These are phyloP conservation scores for Sarcophaga carnaria DNA, from an alignment of 2,888 invertebrate genomes.

Conservation along the genomic window DNA sequence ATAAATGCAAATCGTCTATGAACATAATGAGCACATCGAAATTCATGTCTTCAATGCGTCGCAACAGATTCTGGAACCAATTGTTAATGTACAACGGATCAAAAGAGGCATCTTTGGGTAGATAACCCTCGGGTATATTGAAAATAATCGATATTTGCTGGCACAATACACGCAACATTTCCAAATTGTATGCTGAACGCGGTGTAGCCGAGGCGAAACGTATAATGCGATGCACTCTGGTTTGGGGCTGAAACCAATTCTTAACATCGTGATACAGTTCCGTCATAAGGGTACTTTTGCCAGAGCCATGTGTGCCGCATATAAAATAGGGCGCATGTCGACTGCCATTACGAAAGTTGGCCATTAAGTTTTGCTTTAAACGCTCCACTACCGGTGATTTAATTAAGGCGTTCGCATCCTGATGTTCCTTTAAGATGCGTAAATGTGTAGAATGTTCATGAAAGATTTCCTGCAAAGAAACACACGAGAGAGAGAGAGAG, in stretches of 20 bases:
- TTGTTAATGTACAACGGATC: slow-evolving; percentile 92
- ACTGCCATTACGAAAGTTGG: slow-evolving; percentile 84
- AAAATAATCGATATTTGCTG: slow-evolving; percentile 92
- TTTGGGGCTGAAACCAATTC: slow-evolving; percentile 85
- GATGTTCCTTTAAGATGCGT: slow-evolving; percentile 87
- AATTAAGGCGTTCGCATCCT: slow-evolving; percentile 83
- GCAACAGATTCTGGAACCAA: slow-evolving; percentile 91
- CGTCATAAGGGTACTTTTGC: slow-evolving; percentile 90
- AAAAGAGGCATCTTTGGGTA: slow-evolving; percentile 92
- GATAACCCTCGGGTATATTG: slow-evolving; percentile 90
- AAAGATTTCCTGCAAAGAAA: slow-evolving; percentile 87
- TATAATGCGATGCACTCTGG: slow-evolving; percentile 85
- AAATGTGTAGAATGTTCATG: slow-evolving; percentile 91
- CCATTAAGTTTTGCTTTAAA: slow-evolving; percentile 81
- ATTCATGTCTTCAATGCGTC: slow-evolving; percentile 88
- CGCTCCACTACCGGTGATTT: slow-evolving; percentile 83
- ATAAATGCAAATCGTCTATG: slow-evolving; percentile 90
- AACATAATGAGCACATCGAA: slow-evolving; percentile 89
- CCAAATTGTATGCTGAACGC: slow-evolving; percentile 90
- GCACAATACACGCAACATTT: slow-evolving; percentile 90
- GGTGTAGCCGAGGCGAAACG: slow-evolving; percentile 89
- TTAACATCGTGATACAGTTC: slow-evolving; percentile 86
- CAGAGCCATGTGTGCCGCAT: slow-evolving; percentile 89
- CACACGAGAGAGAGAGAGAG: not conserved
- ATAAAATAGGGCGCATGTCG: slow-evolving; percentile 90